These are phyloP conservation scores for Coenobita brevimanus DNA, from an alignment of 1,140 invertebrate genomes.

Conservation along the genomic window DNA sequence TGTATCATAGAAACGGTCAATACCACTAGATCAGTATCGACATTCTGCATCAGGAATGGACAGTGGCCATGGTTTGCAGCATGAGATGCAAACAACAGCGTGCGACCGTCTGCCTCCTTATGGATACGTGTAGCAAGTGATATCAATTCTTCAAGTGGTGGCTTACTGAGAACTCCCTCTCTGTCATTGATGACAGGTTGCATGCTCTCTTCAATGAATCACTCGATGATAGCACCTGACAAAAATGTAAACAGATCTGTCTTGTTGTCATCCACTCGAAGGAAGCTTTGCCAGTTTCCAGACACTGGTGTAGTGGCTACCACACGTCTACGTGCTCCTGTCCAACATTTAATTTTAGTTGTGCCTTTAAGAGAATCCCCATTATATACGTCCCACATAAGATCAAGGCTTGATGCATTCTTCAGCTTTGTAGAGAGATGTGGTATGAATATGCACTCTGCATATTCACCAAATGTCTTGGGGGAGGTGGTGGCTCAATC, in stretches of 20 bases:
- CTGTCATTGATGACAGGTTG: too few relatives aligned
- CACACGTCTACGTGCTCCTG: neutral
- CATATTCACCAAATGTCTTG: conserved; percentile 31
- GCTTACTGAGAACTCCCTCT: too few relatives aligned
- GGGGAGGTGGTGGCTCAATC: too few relatives aligned
- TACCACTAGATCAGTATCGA: too few relatives aligned
- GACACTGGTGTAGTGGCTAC: neutral
- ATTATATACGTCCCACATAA: conserved; percentile 8
- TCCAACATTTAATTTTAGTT: neutral
- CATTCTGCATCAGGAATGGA: too few relatives aligned
- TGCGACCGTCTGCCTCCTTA: too few relatives aligned
- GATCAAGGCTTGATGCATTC: neutral
- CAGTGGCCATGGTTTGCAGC: too few relatives aligned
- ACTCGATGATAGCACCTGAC: neutral
- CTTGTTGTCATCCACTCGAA: neutral
- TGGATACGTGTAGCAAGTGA: too few relatives aligned
- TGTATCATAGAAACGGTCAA: too few relatives aligned
- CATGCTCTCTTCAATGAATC: too few relatives aligned
- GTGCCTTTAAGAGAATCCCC: neutral
- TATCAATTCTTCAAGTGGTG: too few relatives aligned
- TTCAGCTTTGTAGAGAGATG: neutral
- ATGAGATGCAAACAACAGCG: too few relatives aligned
- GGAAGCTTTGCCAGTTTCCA: conserved; percentile 4
- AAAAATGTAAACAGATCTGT: neutral
- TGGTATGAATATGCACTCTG: conserved; percentile 8